Evolutionary conservation across 2,888 invertebrate genomes (phyloP).

Genomic region (Drosophila demipolita): DNA sequence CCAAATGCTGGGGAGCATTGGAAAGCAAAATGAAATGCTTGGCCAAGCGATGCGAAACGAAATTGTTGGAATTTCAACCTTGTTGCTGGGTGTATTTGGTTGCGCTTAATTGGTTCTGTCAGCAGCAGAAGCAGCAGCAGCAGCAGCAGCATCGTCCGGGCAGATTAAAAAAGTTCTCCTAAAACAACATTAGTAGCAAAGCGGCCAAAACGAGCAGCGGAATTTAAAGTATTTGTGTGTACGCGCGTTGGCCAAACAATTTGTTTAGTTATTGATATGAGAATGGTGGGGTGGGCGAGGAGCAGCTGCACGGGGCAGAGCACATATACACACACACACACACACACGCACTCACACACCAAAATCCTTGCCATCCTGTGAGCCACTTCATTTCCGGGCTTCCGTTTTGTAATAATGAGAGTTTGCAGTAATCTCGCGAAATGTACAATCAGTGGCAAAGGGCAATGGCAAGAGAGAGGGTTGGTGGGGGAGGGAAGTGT

Average conservation of each 20-base stretch:
- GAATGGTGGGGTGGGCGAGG: not conserved
- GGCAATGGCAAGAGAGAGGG: not conserved
- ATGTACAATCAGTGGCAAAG: constrained; percentile 63
- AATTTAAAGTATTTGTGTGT: constrained; percentile 76
- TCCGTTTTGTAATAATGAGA: constrained; percentile 80
- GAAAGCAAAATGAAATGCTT: constrained; percentile 55
- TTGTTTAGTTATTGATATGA: constrained; percentile 80
- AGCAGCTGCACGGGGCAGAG: too few species aligned
- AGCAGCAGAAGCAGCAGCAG: constrained; percentile 61
- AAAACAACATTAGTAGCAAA: constrained; percentile 75
- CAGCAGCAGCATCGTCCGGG: constrained; percentile 41
- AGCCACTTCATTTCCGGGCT: constrained; percentile 80
- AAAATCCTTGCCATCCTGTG: constrained; percentile 54
- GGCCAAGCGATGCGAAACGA: constrained; percentile 70
- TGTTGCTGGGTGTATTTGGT: constrained; percentile 72
- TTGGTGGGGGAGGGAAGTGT: not conserved
- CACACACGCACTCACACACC: not conserved
- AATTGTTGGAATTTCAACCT: constrained; percentile 80
- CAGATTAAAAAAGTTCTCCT: constrained; percentile 80
- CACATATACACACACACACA: not conserved
- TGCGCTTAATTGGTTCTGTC: constrained; percentile 81
- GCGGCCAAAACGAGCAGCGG: constrained; percentile 40
- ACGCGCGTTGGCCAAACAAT: constrained; percentile 72
- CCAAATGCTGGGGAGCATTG: constrained; percentile 38
- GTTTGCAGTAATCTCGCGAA: constrained; percentile 78